Base-by-base conservation (phyloP, 1,140 invertebrate genomes). In the Drosophila obscura region DNA sequence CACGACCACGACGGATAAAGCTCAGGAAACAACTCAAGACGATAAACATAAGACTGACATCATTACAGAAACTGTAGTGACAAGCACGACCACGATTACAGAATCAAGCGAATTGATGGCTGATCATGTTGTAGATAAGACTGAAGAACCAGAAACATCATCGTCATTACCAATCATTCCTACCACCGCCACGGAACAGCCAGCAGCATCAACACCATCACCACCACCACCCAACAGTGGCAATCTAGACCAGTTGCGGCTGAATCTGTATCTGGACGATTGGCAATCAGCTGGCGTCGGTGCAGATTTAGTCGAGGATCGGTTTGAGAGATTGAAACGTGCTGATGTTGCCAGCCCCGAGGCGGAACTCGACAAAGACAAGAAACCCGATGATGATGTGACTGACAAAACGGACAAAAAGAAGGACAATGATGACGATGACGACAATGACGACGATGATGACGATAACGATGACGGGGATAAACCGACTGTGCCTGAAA, bases 391-490 rank as follows among this genome's bases (percentile, higher is more conserved):
- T 28, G 83, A 87, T 41, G 80, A 80, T 78, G 74, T 51, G 46
- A 50, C 50, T 61, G 50, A 63, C 57, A 73, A 69, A 55, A 49
- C 53, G 48, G 66, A 65, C 50, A 79, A 83, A 48, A 64, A 65
- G 44, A 79, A 83, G 19, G 46, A 76, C 43, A 68, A 78, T 41
- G 52, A 87, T 93, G 92, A 85, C 87, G 91, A 56, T 91, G 83
- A 89, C 91, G 93, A 84, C 79, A 90, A 64, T 79, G 93, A 92
- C 50, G 90, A 62, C 9, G 85, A 90, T 11, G 78, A 85, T 1
- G 81, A 90, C 5, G 82, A 91, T 9, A 71, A 90, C 22, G 93
- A 93, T 69, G 88, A 92, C 63, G 67, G 64, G 49, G 72, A 82
- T 77, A 80, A 77, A 44, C 82, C 90, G 71, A 69, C 82, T 67